A percentile compares a stretch with the other conserved stretches of the same genome.
These are phyloP conservation scores for Xenopus petersii DNA, from an alignment of 2,797 vertebrate genomes.

Conservation along the genomic window DNA sequence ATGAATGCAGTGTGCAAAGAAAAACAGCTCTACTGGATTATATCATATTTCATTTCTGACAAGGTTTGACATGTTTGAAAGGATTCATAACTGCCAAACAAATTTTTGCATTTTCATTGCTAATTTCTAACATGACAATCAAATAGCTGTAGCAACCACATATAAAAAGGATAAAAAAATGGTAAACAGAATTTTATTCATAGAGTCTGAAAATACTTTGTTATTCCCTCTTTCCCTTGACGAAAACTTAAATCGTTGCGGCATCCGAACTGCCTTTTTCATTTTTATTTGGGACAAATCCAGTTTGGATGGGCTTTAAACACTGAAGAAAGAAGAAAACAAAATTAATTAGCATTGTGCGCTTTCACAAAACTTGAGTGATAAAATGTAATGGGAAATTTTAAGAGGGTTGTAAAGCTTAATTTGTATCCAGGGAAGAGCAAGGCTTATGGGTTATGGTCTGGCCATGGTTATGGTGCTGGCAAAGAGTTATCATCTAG, in stretches of 20 bases:
- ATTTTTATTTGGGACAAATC: conserved; percentile 51
- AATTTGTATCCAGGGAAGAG: no score
- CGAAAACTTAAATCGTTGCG: conserved; percentile 37
- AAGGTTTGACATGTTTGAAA: neutral
- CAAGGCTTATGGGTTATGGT: no score
- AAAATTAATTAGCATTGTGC: neutral
- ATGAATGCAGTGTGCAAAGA: no score
- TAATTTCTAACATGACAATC: neutral
- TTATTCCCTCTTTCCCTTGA: neutral
- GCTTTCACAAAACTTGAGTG: neutral
- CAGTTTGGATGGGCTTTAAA: conserved; percentile 44
- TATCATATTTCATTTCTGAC: neutral
- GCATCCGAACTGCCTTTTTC: conserved; percentile 42
- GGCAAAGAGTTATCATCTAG: no score
- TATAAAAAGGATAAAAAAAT: neutral
- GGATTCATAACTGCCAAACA: neutral
- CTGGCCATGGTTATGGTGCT: no score
- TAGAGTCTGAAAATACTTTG: neutral
- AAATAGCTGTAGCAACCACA: neutral
- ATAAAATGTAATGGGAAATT: no score
- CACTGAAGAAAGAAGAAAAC: conserved; percentile 43
- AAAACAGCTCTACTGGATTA: no score
- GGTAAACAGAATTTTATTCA: neutral
- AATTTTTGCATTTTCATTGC: neutral
- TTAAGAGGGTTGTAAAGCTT: no score